A percentile compares a stretch with the other conserved stretches of the same genome.
phyloP scores from a whole-genome alignment of 2,797 vertebrate genomes.

The Gymnothorax javanicus region DNA sequence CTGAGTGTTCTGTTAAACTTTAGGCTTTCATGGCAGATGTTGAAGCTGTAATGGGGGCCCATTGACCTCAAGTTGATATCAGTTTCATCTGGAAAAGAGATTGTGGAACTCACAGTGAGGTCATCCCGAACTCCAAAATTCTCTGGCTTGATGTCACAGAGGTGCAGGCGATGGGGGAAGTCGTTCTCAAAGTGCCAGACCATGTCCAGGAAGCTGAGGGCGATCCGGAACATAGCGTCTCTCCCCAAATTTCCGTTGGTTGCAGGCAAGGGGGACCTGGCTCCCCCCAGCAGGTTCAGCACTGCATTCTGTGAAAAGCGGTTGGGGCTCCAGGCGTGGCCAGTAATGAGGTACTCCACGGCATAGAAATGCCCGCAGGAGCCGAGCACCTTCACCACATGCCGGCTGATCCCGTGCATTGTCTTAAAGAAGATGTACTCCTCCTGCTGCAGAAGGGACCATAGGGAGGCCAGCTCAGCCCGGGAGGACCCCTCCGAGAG shows the following conservation, averaged over 20 bases:
- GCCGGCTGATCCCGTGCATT: constrained; percentile 87
- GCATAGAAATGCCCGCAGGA: constrained; percentile 97
- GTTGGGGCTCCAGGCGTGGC: constrained; percentile 84
- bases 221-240: constrained; percentile 78
- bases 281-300: neutral
- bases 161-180: constrained; percentile 89
- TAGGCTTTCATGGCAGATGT: neutral
- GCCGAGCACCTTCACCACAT: constrained; percentile 85
- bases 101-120: constrained; percentile 73
- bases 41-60: neutral
- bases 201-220: constrained; percentile 95
- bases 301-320: constrained; percentile 84
- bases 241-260: constrained; percentile 49
- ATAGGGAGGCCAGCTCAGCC: constrained; percentile 88
- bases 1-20: neutral
- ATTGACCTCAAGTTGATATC: neutral
- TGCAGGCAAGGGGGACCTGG: neutral
- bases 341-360: constrained; percentile 87
- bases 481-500: constrained; percentile 66
- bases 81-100: neutral
- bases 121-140: constrained; percentile 94
- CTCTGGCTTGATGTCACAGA: constrained; percentile 95
- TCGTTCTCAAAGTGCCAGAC: constrained; percentile 89
- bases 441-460: constrained; percentile 93
- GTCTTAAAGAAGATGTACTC: constrained; percentile 90